Base-by-base conservation (phyloP, 2,888 invertebrate species). In the Phyllotreta cruciferae region DNA sequence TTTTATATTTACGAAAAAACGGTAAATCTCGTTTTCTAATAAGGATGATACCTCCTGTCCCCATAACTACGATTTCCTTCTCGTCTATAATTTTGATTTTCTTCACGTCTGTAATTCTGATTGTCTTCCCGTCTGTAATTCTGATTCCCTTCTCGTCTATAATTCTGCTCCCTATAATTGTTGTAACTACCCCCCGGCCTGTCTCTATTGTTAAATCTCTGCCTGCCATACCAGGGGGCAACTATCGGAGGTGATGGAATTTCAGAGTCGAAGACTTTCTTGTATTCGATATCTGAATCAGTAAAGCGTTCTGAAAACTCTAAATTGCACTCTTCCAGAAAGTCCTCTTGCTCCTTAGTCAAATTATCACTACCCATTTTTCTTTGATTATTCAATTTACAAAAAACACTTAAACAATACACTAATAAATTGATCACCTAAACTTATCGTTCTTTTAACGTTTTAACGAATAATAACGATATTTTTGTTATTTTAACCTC, bases 251-350 rank as follows among this genome's bases (percentile, higher is more conserved):
- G 82, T 44, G 71, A 63, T 3, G 78, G 79, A 56, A 80, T 75
- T 0, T 75, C 78, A 3, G 69, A 62, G 41, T 81, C 78, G 50
- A 74, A 79, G n/a, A 79, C 70, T 60, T 76, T 73, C 70, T 78
- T 78, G 60, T 79, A 83, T 45, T 82, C 81, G 44, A 72, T 58
- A 69, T 83, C 83, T 8, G 75, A 71, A 47, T 79, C 78, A 1
- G 82, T 80, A 67, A 77, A 83, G 61, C 83, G 73, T 60, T 82
- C 75, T 1, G 78, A 74, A 75, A 82, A 83, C 64, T 82, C 80
- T 10, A 71, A 57, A 54, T 77, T 74, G 67, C 82, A 82, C 71
- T 81, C 79, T 65, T 80, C 78, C 36, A 83, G 67, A 68, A 83
- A 83, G 47, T 71, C 70, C 68, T 77, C 68, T 69, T 83, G 82